phyloP scores from a whole-genome alignment of 2,888 invertebrate species.

The Boloria selene region DNA sequence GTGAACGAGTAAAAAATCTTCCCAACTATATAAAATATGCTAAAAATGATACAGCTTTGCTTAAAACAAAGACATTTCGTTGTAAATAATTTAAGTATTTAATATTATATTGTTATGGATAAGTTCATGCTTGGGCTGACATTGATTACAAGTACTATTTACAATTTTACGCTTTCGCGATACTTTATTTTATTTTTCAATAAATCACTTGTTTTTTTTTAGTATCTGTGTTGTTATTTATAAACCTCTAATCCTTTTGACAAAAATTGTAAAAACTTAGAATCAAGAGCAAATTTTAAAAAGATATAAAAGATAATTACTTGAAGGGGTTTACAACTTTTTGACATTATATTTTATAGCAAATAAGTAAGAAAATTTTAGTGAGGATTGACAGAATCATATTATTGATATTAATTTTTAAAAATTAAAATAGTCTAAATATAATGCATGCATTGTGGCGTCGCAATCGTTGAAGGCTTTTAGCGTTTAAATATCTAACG shows the following conservation, averaged over 20 bases:
- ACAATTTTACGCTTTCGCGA: conserved; percentile 50
- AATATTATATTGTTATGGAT: neutral
- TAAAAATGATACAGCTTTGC: conserved; percentile 23
- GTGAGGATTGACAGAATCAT: too few relatives aligned
- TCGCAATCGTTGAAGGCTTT: too few relatives aligned
- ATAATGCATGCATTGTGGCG: too few relatives aligned
- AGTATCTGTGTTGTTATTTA: conserved; percentile 15
- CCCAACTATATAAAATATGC: neutral
- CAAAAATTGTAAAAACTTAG: neutral
- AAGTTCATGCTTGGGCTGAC: conserved; percentile 48
- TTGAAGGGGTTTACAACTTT: too few relatives aligned
- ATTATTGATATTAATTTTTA: too few relatives aligned
- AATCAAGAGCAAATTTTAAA: neutral
- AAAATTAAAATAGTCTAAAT: too few relatives aligned
- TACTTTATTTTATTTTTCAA: conserved; percentile 52
- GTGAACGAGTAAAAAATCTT: neutral
- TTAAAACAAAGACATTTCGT: conserved; percentile 42
- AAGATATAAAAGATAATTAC: too few relatives aligned
- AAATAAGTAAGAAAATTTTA: too few relatives aligned
- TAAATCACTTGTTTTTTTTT: conserved; percentile 62
- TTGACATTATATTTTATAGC: too few relatives aligned
- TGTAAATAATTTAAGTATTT: conserved; percentile 41
- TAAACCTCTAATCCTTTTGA: too few relatives aligned
- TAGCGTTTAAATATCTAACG: too few relatives aligned
- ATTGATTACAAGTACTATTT: conserved; percentile 10